A percentile compares a stretch with the other conserved stretches of the same genome.
These are phyloP conservation scores for Muscicapa striata DNA, from an alignment of 2,797 vertebrate genomes.

Conservation along the genomic window DNA sequence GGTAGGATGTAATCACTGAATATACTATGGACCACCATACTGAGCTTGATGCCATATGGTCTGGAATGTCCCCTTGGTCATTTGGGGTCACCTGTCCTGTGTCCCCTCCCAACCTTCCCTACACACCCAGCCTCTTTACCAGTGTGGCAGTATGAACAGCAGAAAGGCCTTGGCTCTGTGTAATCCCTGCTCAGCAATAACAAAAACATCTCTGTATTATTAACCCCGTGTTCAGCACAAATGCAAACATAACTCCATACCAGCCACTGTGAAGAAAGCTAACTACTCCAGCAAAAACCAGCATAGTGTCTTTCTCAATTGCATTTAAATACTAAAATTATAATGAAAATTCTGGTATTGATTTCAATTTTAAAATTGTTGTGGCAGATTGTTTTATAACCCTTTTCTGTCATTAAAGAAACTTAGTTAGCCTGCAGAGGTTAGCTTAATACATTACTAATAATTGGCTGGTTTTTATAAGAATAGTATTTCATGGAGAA, in stretches of 20 bases:
- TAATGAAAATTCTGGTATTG: neutral
- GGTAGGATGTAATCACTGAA: neutral
- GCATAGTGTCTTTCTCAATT: neutral
- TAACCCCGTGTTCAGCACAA: neutral
- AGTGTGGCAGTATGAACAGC: rapidly evolving
- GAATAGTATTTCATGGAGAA: neutral
- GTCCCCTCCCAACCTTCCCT: neutral
- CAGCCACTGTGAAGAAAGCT: neutral
- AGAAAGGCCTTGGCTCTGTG: neutral
- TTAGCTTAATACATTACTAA: neutral
- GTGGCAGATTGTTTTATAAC: neutral
- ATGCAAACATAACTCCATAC: neutral
- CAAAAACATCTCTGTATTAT: neutral
- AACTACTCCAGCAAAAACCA: neutral
- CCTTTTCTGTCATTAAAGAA: neutral
- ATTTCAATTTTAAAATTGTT: neutral
- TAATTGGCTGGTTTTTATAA: neutral
- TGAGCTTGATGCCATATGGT: rapidly evolving
- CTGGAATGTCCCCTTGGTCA: neutral
- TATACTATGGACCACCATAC: neutral
- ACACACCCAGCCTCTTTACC: neutral
- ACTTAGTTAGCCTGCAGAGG: neutral
- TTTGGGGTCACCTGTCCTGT: neutral
- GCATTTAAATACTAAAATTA: neutral
- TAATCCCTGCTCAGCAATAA: neutral